phyloP scores from a whole-genome alignment of 2,113 vertebrate genomes.

The Camelus dromedarius region DNA sequence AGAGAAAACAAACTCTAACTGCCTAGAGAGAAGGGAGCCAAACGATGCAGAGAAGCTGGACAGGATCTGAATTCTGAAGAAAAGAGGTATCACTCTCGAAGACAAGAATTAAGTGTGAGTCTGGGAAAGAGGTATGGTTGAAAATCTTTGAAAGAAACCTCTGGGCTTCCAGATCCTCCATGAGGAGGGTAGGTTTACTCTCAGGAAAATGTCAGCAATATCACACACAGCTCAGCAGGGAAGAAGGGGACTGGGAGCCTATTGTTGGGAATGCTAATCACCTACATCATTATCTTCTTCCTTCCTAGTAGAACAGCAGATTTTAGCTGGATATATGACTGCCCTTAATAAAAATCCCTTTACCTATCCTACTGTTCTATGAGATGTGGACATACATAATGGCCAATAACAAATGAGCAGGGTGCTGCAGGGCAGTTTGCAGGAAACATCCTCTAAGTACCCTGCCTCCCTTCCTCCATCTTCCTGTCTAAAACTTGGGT shows the following conservation, averaged over 20 bases:
- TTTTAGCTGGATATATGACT: not conserved
- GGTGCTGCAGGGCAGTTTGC: not conserved
- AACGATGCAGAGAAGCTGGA: not conserved
- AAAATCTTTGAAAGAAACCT: not conserved
- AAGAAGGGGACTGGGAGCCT: not conserved
- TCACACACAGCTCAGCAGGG: too few species aligned
- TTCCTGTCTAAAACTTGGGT: not conserved
- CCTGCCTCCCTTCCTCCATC: not conserved
- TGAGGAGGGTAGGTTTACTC: not conserved
- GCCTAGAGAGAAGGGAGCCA: not conserved
- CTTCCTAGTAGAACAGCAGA: not conserved
- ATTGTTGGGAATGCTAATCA: not conserved
- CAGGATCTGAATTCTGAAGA: not conserved
- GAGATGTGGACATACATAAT: not conserved
- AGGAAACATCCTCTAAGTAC: not conserved
- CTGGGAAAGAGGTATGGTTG: not conserved
- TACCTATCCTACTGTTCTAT: not conserved
- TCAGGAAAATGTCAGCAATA: not conserved
- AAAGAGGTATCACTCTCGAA: not conserved
- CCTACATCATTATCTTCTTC: not conserved
- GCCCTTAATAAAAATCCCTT: not conserved
- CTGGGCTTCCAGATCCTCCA: not conserved
- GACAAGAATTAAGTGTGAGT: not conserved
- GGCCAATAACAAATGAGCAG: not conserved
- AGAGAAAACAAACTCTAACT: constrained; percentile 13